Base-by-base conservation (phyloP, 2,113 vertebrate genomes). In the Chloroceryle aenea region DNA sequence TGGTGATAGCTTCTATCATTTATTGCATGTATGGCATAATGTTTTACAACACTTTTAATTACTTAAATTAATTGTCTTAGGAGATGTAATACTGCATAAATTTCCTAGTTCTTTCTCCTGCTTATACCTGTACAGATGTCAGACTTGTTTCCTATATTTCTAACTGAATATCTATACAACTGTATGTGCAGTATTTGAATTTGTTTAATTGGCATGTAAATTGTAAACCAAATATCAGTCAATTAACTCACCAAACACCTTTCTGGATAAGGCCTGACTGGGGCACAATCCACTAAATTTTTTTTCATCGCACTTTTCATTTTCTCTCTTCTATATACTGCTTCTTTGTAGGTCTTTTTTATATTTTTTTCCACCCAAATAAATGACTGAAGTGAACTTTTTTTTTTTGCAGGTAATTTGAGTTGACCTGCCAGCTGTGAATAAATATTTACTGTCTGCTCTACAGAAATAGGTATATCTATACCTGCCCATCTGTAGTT, bases 371-470 rank as follows among this genome's bases (percentile, higher is more conserved):
- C 6, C 7, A 2, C 5, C 8, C 53, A 84, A 71, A 73, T 27
- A 90, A 96, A 73, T 62, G 29, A 29, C 34, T 71, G 47, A 89
- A 90, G 42, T 93, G 23, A 74, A 69, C 55, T 47, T 22, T 47
- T 45, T 45, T 92, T 89, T 80, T 92, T 89, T 80, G 9, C 16
- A 55, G 29, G 26, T 94, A 92, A 90, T 93, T 89, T 84, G 59
- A 81, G 62, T 38, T 93, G 76, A 87, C 74, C 91, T 81, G 61
- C 38, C 69, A 95, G 16, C 79, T 89, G 66, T 76, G 73, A 93
- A 85, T 86, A 94, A 95, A 88, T 50, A 90, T 91, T 95, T 94
- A 66, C 50, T 89, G 52, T 75, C 87, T 95, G 22, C 42, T 81
- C 32, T 53, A 77, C 85, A 81, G 77, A 92, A 92, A 83, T 34